These are phyloP conservation scores for Brachyopa scutellaris DNA, from an alignment of 2,888 invertebrate genomes.

Conservation along the genomic window DNA sequence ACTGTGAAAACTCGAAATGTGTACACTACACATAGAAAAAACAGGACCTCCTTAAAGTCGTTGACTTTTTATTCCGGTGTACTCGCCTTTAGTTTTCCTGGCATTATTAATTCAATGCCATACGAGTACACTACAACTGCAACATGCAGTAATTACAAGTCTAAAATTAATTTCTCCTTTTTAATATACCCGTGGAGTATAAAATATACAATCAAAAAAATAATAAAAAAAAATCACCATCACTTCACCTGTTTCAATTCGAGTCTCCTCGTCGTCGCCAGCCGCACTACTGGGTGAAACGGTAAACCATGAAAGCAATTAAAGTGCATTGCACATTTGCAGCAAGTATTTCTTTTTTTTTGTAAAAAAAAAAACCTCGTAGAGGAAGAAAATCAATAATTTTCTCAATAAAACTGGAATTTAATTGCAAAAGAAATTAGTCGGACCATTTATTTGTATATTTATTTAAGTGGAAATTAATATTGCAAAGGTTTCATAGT, in stretches of 20 bases:
- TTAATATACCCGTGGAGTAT: constrained; percentile 14
- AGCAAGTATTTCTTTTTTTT: constrained; percentile 32
- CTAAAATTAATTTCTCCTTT: constrained; percentile 35
- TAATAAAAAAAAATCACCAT: not conserved
- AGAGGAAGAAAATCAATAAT: constrained; percentile 28
- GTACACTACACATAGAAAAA: too few species aligned
- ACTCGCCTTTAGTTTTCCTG: constrained; percentile 16
- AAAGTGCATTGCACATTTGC: not conserved
- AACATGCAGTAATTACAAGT: constrained; percentile 26
- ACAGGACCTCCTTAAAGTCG: not conserved
- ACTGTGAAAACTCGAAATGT: too few species aligned
- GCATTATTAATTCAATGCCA: constrained; percentile 35
- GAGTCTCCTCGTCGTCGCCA: not conserved
- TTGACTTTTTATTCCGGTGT: constrained; percentile 7
- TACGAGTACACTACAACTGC: not conserved
- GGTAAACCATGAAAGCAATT: constrained; percentile 16
- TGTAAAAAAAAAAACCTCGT: constrained; percentile 20
- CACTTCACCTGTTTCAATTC: not conserved
- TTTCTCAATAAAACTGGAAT: constrained; percentile 10
- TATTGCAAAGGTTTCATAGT: too few species aligned
- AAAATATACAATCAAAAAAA: not conserved
- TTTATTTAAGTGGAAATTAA: too few species aligned
- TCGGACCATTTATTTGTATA: not conserved
- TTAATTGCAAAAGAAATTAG: not conserved
- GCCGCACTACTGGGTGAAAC: not conserved